Base-by-base conservation (phyloP, 1,140 invertebrate genomes). In the Drosophila nannoptera region DNA sequence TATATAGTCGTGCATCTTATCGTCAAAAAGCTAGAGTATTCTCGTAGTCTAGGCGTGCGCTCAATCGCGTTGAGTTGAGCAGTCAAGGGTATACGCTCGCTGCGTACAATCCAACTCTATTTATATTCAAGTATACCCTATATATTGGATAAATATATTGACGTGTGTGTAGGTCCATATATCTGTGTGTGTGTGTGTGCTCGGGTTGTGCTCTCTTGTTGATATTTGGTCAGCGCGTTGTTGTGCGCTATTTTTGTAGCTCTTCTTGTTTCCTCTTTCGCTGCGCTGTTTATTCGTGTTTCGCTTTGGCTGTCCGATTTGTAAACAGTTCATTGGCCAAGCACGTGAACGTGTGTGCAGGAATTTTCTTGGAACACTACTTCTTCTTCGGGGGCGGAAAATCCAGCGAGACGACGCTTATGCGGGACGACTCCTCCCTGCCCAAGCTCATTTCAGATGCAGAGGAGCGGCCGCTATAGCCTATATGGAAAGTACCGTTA, bases 331-430 rank as follows among this genome's bases (percentile, higher is more conserved):
- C 50, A 38, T 46, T 66, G 50, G 33, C 46, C 46, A 58, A 75
- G 48, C 80, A 78, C 65, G 68, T 69, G 80, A 50, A n/a, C n/a
- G 36, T 14, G 7, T 43, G 16, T 11, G 42, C 4, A 29, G 7
- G 5, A 11, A 49, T 4, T 29, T 35, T 38, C 0, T 9, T 4
- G 31, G 11, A 0, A 60, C 64, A 67, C 63, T 29, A 81, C 52
- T 78, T 78, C 14, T 65, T 73, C 43, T 74, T 74, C 0, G 4
- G 22, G 14, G 62, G 0, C 2, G 67, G 87, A 48, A 88, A 76
- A 59, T 84, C 74, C 14, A 88, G 62, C 0, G 87, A 88, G 14
- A 88, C 36, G 16, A 88, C 69, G 52, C 87, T 88, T 0, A 88
- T 53, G 16, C 56, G 58, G 0, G 67, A 54, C 3, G 73, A 71